These are phyloP conservation scores for Sebastes schlegelii DNA, from an alignment of 2,113 vertebrate genomes.

Conservation along the genomic window DNA sequence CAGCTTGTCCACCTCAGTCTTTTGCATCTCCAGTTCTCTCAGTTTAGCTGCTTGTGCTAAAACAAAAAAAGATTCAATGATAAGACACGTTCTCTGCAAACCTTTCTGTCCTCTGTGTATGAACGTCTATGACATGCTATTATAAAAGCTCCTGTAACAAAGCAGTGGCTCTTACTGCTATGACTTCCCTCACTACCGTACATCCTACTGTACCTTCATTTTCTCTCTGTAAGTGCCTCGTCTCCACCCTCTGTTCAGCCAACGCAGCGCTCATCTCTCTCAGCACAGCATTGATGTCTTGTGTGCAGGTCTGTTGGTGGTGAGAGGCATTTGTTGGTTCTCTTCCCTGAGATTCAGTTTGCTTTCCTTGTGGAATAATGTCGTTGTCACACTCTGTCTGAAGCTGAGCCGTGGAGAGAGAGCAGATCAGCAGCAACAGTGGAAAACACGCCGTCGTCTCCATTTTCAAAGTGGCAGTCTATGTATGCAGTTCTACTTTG, in stretches of 20 bases:
- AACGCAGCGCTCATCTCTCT: constrained; percentile 56
- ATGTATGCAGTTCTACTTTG: neutral
- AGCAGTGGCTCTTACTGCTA: too few species aligned
- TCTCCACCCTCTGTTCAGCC: constrained; percentile 53
- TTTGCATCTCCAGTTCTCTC: too few species aligned
- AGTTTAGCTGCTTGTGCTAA: too few species aligned
- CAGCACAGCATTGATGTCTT: constrained; percentile 57
- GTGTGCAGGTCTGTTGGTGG: constrained; percentile 6
- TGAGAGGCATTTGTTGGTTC: neutral
- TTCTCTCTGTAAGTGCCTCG: too few species aligned
- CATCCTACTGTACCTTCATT: too few species aligned
- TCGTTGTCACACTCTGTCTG: constrained; percentile 9
- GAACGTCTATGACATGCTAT: too few species aligned
- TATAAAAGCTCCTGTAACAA: too few species aligned
- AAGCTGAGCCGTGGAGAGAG: constrained; percentile 4
- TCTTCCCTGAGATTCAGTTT: neutral
- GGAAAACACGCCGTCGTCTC: constrained; percentile 2
- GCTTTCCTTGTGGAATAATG: neutral
- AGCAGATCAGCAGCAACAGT: constrained; percentile 14
- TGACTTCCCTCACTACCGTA: too few species aligned
- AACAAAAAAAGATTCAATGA: too few species aligned
- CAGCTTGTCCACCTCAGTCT: too few species aligned
- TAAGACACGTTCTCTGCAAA: too few species aligned
- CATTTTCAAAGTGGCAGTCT: constrained; percentile 14
- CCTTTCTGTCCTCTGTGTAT: too few species aligned